A percentile compares a stretch with the other conserved stretches of the same genome.
These are phyloP conservation scores for Hyperoplus immaculatus DNA, from an alignment of 2,797 vertebrate genomes.

Conservation along the genomic window DNA sequence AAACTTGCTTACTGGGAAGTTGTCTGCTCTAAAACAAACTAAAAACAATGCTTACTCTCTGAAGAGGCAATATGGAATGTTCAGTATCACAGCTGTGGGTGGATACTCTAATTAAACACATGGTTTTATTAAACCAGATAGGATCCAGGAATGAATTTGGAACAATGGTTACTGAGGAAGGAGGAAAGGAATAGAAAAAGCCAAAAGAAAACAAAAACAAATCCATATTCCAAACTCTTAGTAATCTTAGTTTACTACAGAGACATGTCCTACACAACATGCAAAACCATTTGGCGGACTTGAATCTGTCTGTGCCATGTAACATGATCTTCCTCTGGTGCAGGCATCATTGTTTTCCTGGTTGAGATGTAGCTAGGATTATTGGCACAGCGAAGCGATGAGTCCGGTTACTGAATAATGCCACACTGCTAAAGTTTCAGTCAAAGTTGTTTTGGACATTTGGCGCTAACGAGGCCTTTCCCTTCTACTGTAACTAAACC, in stretches of 20 bases:
- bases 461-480: slow-evolving; percentile 13
- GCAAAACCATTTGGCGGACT: slow-evolving; percentile 15
- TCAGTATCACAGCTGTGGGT: background rate
- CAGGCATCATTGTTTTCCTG: slow-evolving; percentile 40
- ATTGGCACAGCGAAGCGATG: slow-evolving; percentile 26
- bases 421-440: slow-evolving; percentile 32
- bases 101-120: background rate
- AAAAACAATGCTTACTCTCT: background rate
- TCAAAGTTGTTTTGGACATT: slow-evolving; percentile 22
- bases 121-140: background rate
- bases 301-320: slow-evolving; percentile 17
- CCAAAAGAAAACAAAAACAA: background rate
- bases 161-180: background rate
- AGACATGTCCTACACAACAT: background rate
- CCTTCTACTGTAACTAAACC: slow-evolving; percentile 9
- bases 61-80: background rate
- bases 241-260: background rate
- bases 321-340: slow-evolving; percentile 40
- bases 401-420: slow-evolving; percentile 27
- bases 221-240: background rate
- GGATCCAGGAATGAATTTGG: background rate
- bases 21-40: background rate
- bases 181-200: background rate
- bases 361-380: slow-evolving; percentile 26
- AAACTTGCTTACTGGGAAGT: background rate